Evolutionary conservation across 2,888 invertebrate genomes (phyloP).

Genomic region (Serripes groenlandicus): DNA sequence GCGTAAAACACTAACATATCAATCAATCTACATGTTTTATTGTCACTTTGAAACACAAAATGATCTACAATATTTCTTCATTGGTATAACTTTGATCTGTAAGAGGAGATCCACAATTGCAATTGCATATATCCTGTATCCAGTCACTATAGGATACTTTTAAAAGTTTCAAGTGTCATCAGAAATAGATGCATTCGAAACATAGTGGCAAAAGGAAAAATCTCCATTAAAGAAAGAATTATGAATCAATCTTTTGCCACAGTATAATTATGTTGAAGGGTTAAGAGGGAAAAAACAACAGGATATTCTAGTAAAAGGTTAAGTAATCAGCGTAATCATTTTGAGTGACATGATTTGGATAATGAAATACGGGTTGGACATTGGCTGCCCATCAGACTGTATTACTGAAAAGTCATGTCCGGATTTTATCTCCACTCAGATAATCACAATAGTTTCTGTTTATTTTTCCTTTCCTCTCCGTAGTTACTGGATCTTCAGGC

Average conservation of each 20-base stretch:
- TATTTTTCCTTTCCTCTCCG: too few species aligned
- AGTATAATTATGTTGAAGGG: too few species aligned
- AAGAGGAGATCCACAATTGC: not conserved
- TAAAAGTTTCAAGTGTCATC: not conserved
- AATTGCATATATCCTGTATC: not conserved
- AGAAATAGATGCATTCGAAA: not conserved
- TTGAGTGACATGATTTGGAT: slow-evolving; percentile 14
- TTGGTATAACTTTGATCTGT: too few species aligned
- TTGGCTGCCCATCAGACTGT: not conserved
- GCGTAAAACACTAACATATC: too few species aligned
- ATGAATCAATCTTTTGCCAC: too few species aligned
- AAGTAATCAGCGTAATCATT: slow-evolving; percentile 11
- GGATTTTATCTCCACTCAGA: not conserved
- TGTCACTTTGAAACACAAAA: too few species aligned
- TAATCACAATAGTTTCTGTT: too few species aligned
- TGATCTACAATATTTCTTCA: too few species aligned
- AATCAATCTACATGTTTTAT: too few species aligned
- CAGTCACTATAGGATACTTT: not conserved
- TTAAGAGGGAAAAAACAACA: too few species aligned
- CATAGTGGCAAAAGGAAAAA: not conserved
- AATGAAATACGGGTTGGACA: slow-evolving; percentile 20
- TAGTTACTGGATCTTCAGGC: too few species aligned
- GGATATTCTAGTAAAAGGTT: too few species aligned
- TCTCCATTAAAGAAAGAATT: not conserved
- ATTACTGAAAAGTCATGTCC: not conserved